Evolutionary conservation across 2,797 vertebrate genomes (phyloP).

Genomic region (Sylvia borin): DNA sequence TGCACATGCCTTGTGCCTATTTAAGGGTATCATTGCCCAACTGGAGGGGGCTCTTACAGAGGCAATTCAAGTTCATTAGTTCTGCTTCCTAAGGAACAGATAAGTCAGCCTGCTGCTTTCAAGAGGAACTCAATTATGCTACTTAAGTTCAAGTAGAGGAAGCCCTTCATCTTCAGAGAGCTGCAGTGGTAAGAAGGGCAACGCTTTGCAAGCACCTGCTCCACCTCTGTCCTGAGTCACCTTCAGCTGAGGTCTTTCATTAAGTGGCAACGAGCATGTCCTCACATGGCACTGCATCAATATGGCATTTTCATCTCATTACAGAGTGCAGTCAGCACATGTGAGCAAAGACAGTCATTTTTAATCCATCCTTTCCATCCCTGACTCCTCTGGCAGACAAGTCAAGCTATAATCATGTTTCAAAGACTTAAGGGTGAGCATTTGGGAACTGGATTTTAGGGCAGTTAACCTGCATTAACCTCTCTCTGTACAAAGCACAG

Average conservation of each 20-base stretch:
- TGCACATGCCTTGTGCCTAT: neutral
- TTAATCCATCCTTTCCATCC: neutral
- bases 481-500: neutral
- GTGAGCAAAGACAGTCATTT: neutral
- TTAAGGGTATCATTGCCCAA: neutral
- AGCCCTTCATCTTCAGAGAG: slow-evolving; percentile 37
- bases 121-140: slow-evolving; percentile 48
- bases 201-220: slow-evolving; percentile 24
- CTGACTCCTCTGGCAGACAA: neutral
- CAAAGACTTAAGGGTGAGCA: neutral
- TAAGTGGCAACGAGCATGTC: neutral
- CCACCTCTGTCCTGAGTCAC: slow-evolving; percentile 9
- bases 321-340: neutral
- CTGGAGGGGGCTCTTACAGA: neutral
- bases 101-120: slow-evolving; percentile 15
- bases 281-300: neutral
- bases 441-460: neutral
- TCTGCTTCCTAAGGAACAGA: slow-evolving; percentile 56
- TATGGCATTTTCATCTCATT: neutral
- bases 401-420: neutral
- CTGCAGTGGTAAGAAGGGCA: neutral
- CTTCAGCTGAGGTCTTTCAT: neutral
- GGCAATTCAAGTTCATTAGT: slow-evolving; percentile 35
- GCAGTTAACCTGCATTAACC: neutral
- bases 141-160: neutral